Base-by-base conservation (phyloP, 2,113 vertebrate species). In the Engystomops pustulosus region DNA sequence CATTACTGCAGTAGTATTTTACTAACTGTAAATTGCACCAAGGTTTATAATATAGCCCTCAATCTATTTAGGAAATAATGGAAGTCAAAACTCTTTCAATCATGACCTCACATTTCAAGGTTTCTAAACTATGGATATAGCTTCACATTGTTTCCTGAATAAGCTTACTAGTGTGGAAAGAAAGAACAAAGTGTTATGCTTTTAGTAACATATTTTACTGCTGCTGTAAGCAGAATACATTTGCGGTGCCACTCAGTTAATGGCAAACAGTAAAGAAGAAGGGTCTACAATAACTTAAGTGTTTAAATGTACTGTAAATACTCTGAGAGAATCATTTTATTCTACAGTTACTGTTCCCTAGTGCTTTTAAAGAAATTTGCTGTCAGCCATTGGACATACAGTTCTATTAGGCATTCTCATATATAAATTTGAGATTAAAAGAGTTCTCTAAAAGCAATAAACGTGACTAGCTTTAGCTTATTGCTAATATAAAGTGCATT, bases 161-260 rank as follows among this genome's bases (percentile, higher is more conserved):
- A 77, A 68, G 47, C 45, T 77, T 60, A 77, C 60, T 36, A 68
- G 58, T 68, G 60, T 71, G 60, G 38, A 77, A 69, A 84, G 30
- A 77, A 68, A 84, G 72, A 67, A 81, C 79, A 81, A 53, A 77
- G 58, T 72, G 58, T 84, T 77, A 77, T 68, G 72, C 60, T 77
- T 84, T 84, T 68, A n/a, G 53, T 53, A 84, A 84, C 71, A 84
- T 72, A 74, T 77, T 84, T 84, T 84, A 84, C 82, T 77, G 82
- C 82, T 84, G 72, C 72, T 68, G 82, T 67, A 67, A 84, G 72
- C 72, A 84, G 47, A 77, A 84, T 77, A 53, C 44, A 84, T 77
- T 84, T 84, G 30, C 72, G 14, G 14, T 84, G 58, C 62, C 72
- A 77, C 72, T 69, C 60, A 51, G 27, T 77, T 84, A 77, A 84